Conservation (phyloP, 2,113 vertebrate genomes). For the Sturnus vulgaris region DNA sequence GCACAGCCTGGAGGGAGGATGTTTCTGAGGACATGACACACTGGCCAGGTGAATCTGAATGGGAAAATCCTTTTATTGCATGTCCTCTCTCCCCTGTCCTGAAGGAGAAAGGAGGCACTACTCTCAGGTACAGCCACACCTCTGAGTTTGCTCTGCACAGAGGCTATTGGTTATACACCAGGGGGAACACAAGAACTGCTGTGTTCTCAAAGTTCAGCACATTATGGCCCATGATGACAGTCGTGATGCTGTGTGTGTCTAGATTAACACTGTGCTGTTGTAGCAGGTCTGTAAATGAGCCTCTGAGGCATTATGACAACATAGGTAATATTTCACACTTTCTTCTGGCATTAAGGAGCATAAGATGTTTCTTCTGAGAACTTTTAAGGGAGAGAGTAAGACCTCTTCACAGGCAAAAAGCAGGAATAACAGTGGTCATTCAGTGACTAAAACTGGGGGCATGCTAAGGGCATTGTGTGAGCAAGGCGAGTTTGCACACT, state of each 20-base stretch:
- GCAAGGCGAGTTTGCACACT: not conserved
- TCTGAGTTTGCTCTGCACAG: not conserved
- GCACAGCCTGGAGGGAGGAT: not conserved
- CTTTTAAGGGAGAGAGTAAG: not conserved
- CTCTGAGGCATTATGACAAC: not conserved
- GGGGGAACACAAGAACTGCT: not conserved
- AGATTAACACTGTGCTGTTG: not conserved
- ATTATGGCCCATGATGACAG: not conserved
- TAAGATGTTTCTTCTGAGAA: not conserved
- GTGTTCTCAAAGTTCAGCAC: not conserved
- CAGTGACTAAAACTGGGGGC: not conserved
- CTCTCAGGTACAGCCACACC: rapidly evolving
- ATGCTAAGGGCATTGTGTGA: not conserved
- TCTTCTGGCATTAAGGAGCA: not conserved
- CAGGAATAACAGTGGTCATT: not conserved
- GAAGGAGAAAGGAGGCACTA: not conserved
- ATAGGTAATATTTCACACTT: not conserved
- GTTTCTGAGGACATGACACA: not conserved
- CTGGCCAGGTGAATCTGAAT: not conserved
- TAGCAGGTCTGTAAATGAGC: not conserved
- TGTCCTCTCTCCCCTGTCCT: not conserved
- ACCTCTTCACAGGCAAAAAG: not conserved
- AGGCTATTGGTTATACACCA: not conserved
- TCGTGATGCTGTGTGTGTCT: not conserved
- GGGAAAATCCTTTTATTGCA: not conserved